Evolutionary conservation across 1,140 invertebrate species (phyloP).

Genomic region (Scylla paramamosain): DNA sequence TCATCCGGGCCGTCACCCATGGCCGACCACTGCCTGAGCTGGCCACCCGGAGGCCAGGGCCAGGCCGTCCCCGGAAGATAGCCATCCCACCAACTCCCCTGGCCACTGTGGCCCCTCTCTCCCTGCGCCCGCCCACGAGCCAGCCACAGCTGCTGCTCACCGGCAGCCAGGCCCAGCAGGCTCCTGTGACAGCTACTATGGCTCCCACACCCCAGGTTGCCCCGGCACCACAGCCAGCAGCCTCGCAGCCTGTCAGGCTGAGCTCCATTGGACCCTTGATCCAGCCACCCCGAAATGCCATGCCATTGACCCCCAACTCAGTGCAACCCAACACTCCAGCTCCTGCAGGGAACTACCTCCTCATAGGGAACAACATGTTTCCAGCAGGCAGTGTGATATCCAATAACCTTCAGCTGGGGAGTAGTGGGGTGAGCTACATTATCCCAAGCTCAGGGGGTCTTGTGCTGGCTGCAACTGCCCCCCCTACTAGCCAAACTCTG

Average conservation of each 20-base stretch:
- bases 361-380: slow-evolving; percentile 70
- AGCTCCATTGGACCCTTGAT: slow-evolving; percentile 55
- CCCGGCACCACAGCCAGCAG: slow-evolving; percentile 31
- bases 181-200: slow-evolving; percentile 40
- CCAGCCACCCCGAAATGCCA: slow-evolving; percentile 59
- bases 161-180: slow-evolving; percentile 51
- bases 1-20: slow-evolving; percentile 67
- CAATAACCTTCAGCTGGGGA: slow-evolving; percentile 61
- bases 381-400: slow-evolving; percentile 67
- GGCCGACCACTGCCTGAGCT: slow-evolving; percentile 61
- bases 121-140: slow-evolving; percentile 46
- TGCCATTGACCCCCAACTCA: slow-evolving; percentile 54
- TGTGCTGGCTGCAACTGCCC: slow-evolving; percentile 59
- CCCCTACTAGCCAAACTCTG: slow-evolving; percentile 62
- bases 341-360: slow-evolving; percentile 55
- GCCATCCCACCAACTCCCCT: slow-evolving; percentile 31
- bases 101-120: slow-evolving; percentile 41
- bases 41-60: slow-evolving; percentile 46
- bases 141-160: slow-evolving; percentile 62
- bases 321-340: slow-evolving; percentile 58
- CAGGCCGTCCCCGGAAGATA: slow-evolving; percentile 44
- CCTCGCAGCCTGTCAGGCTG: slow-evolving; percentile 60
- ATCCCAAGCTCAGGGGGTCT: slow-evolving; percentile 70
- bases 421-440: slow-evolving; percentile 67
- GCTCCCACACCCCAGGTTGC: slow-evolving; percentile 48